Base-by-base conservation (phyloP, 2,888 invertebrate genomes). In the Aleiodes testaceus region DNA sequence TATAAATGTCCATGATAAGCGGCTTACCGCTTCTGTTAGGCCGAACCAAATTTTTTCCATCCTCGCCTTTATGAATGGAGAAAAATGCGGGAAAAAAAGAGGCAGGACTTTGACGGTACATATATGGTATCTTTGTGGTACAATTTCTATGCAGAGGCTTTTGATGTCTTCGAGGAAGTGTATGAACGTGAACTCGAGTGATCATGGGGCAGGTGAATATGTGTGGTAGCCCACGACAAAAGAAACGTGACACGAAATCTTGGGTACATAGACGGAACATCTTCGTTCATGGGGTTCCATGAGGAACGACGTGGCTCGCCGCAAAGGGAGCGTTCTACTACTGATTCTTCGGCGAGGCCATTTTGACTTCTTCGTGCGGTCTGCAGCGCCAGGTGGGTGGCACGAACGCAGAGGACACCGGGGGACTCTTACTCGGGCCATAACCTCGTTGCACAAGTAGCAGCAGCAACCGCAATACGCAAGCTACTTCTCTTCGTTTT, bases 391-490 rank as follows among this genome's bases (percentile, higher is more conserved):
- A 75, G 68, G 73, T 73, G 73, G 73, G 73, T 75, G 75, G 75
- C 72, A 68, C 66, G 71, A 72, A 71, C 0, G 47, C 67, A 47
- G 22, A 61, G 50, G 44, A 55, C 50, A 70, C 53, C n/a, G 67
- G 36, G 45, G 64, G 64, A 69, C 52, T 69, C 65, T 71, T 70
- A 30, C 47, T 36, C 49, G 22, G 65, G 66, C 53, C 68, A 69
- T 69, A 67, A 71, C 63, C 74, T 66, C 72, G 59, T 64, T 63
- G 59, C 66, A 72, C 71, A 73, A 73, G 75, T 75, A 73, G 73
- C 75, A 66, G 63, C 66, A 61, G 74, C 77, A 75, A 75, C 77
- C 74, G 75, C 65, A 73, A 74, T 77, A 77, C 75, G 77, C 73
- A 64, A 50, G 42, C 18, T 36, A 69, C 22, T 20, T 11, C 22